These are phyloP conservation scores for Lasius platythorax DNA, from an alignment of 2,888 invertebrate genomes.

Conservation along the genomic window DNA sequence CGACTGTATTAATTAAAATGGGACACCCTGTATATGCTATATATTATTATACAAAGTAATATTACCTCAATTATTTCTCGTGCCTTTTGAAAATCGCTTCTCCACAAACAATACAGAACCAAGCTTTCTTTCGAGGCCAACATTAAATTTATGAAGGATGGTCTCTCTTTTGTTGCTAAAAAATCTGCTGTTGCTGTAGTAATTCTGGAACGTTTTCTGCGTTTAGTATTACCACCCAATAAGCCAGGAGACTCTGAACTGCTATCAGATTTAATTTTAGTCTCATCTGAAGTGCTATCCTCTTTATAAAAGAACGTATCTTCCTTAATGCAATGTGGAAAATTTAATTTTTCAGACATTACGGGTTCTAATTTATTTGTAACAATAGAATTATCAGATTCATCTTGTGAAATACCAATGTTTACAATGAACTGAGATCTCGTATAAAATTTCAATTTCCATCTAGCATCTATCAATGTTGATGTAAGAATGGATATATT, in stretches of 20 bases:
- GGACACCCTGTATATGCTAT: neutral
- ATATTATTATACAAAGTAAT: constrained; percentile 69
- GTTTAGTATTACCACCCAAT: constrained; percentile 84
- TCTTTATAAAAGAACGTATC: constrained; percentile 77
- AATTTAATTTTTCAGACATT: constrained; percentile 70
- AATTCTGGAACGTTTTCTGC: constrained; percentile 84
- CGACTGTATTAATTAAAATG: no score
- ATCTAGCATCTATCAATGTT: constrained; percentile 89
- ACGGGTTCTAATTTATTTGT: constrained; percentile 9
- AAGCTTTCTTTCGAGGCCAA: constrained; percentile 92
- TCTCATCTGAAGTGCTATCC: constrained; percentile 76
- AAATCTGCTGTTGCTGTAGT: constrained; percentile 80
- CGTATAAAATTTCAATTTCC: constrained; percentile 91
- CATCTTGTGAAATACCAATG: constrained; percentile 62
- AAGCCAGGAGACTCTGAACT: constrained; percentile 80
- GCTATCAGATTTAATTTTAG: constrained; percentile 73
- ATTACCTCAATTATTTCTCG: constrained; percentile 93
- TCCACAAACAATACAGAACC: constrained; percentile 92
- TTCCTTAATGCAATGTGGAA: constrained; percentile 64
- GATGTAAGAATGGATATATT: constrained; percentile 42
- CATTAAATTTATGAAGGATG: constrained; percentile 90
- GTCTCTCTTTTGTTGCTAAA: constrained; percentile 78
- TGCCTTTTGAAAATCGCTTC: constrained; percentile 91
- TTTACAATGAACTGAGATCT: constrained; percentile 87
- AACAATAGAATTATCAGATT: constrained; percentile 4